Evolutionary conservation across 2,797 vertebrate species (phyloP), one percentile per base, ranked within the genome.

Genomic region (Helarctos malayanus): DNA sequence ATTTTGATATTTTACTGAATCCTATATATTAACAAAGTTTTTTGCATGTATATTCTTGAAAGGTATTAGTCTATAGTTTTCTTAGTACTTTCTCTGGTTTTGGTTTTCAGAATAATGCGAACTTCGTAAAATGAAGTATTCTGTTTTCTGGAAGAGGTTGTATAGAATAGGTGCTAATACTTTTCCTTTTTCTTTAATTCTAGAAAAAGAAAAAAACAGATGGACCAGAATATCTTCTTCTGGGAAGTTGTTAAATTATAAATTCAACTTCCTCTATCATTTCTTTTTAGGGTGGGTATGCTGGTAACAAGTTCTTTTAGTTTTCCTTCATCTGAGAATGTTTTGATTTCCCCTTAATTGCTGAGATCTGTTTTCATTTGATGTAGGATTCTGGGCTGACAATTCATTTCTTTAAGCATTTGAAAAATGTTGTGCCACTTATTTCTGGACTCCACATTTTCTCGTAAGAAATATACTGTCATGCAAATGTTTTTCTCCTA

Each of bases 321-420:
- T 45, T 76, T 88, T 82, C 27, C 23, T 61, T 54, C 23, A 63
- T 63, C 10, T 59, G 59, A 59, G 2, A 52, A 83, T n/a, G 15
- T 78, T 95, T 89, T 81, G 29, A 83, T 95, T 78, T 78, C n/a
- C 4, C 32, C 23, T 76, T 93, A 57, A 84, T 52, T 52, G 27
- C n/a, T 82, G 8, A 59, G 82, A 69, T n/a, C 29, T 56, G 23
- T 89, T 83, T 92, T 76, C n/a, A 68, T 49, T 88, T 29, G 8
- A 12, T 52, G 25, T 69, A 27, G 16, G 16, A 89, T 59, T 78
- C 59, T 76, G 27, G 19, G 25, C 65, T 83, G 14, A 19, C 23
- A 38, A 15, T 32, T 47, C 9, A 23, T 78, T 89, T 89, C 41
- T 92, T 75, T 73, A 3, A 41, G 19, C 21, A 83, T 76, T 69